These are phyloP conservation scores for Lithobates pipiens DNA, from an alignment of 2,797 vertebrate species.

Conservation along the genomic window DNA sequence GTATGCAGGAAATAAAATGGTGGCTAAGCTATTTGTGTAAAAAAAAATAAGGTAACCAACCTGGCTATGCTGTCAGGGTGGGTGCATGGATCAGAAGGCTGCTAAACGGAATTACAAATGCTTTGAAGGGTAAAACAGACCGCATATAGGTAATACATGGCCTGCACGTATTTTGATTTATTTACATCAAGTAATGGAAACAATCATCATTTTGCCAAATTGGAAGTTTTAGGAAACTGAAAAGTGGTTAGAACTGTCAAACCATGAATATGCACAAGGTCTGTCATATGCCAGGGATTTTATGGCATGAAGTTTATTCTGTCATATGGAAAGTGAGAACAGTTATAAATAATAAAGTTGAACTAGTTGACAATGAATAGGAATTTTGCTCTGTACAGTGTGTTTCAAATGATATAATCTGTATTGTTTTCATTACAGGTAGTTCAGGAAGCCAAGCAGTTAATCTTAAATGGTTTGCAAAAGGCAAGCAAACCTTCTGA, in stretches of 20 bases:
- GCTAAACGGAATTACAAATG: too few species aligned
- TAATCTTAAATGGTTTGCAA: conserved; percentile 86
- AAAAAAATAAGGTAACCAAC: too few species aligned
- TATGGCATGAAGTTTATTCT: too few species aligned
- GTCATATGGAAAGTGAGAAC: background rate
- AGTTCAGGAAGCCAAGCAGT: conserved; percentile 83
- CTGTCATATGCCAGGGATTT: too few species aligned
- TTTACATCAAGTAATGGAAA: background rate
- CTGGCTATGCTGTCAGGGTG: background rate
- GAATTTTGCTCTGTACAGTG: background rate
- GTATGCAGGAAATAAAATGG: too few species aligned
- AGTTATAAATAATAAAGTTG: background rate
- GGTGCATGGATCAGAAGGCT: too few species aligned
- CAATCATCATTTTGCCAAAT: background rate
- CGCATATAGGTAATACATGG: background rate
- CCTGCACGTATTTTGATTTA: background rate
- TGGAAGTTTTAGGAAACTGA: too few species aligned
- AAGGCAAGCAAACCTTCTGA: conserved; percentile 82
- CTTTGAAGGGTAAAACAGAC: too few species aligned
- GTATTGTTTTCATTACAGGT: conserved; percentile 49
- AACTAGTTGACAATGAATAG: background rate
- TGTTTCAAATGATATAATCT: background rate
- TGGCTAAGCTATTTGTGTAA: too few species aligned
- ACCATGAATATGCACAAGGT: too few species aligned
- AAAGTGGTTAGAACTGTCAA: too few species aligned